Conservation (phyloP, 2,888 invertebrate genomes). For the Mesochorus sp. region DNA sequence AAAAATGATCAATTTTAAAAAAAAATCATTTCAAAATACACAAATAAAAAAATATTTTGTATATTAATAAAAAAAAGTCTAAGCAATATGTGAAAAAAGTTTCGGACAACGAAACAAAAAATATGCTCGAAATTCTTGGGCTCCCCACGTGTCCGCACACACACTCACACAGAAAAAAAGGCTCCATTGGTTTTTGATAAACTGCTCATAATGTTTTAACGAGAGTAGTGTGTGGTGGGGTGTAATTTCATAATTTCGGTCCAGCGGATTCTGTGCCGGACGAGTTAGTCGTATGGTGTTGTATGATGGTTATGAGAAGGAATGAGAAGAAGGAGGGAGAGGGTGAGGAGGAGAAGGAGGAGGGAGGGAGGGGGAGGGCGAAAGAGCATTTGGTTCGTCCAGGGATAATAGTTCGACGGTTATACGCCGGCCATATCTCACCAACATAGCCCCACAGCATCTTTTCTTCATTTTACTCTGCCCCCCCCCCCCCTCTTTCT, state of each 20-base stretch:
- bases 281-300: slow-evolving; percentile 62
- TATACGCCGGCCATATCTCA: slow-evolving; percentile 81
- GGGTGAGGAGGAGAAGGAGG: too few species aligned
- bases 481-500: slow-evolving; percentile 8
- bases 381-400: slow-evolving; percentile 59
- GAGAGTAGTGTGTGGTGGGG: slow-evolving; percentile 72
- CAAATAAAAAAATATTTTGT: too few species aligned
- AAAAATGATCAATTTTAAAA: too few species aligned
- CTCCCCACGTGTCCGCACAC: too few species aligned
- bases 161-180: neutral
- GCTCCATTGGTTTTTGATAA: slow-evolving; percentile 71
- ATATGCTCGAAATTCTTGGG: neutral
- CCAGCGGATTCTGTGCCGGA: slow-evolving; percentile 59
- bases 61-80: too few species aligned
- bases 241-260: slow-evolving; percentile 78
- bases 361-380: neutral
- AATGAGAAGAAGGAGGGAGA: slow-evolving; percentile 8
- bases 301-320: slow-evolving; percentile 30
- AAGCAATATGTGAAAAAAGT: too few species aligned
- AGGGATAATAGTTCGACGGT: slow-evolving; percentile 80
- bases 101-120: too few species aligned
- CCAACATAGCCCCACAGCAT: slow-evolving; percentile 68
- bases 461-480: slow-evolving; percentile 65
- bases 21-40: too few species aligned
- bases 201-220: slow-evolving; percentile 78